phyloP scores from a whole-genome alignment of 2,888 invertebrate species.

The Trissolcus japonicus region DNA sequence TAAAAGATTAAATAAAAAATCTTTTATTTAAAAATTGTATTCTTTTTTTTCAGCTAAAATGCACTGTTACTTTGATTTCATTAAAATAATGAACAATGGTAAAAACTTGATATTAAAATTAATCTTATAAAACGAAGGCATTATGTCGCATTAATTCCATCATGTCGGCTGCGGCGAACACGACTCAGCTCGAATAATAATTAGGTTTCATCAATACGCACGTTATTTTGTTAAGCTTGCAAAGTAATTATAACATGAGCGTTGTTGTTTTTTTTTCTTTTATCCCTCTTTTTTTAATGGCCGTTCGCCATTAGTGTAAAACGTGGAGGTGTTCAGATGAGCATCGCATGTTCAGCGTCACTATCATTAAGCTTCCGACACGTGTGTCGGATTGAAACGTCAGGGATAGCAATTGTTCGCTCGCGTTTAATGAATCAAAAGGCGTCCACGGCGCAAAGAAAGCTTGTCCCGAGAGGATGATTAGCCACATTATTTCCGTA shows the following conservation, averaged over 20 bases:
- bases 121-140: conserved; percentile 35
- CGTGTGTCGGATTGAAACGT: conserved; percentile 39
- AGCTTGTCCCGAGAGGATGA: conserved; percentile 34
- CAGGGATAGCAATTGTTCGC: conserved; percentile 40
- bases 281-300: conserved; percentile 27
- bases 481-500: conserved; percentile 44
- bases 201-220: conserved; percentile 39
- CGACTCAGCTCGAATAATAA: conserved; percentile 38
- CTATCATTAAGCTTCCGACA: conserved; percentile 39
- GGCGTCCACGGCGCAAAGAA: conserved; percentile 34
- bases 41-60: no score
- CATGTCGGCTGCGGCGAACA: conserved; percentile 21
- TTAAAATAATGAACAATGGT: no score
- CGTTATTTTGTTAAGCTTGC: conserved; percentile 28
- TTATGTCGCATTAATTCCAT: conserved; percentile 46
- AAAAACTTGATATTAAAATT: conserved; percentile 27
- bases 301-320: conserved; percentile 33
- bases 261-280: conserved; percentile 18
- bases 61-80: no score
- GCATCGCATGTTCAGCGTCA: conserved; percentile 46
- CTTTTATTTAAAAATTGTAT: no score
- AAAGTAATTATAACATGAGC: conserved; percentile 42
- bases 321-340: conserved; percentile 14
- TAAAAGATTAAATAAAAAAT: no score
- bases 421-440: conserved; percentile 45